These are phyloP conservation scores for Lophochroa leadbeateri DNA, from an alignment of 2,113 vertebrate species.

Conservation along the genomic window DNA sequence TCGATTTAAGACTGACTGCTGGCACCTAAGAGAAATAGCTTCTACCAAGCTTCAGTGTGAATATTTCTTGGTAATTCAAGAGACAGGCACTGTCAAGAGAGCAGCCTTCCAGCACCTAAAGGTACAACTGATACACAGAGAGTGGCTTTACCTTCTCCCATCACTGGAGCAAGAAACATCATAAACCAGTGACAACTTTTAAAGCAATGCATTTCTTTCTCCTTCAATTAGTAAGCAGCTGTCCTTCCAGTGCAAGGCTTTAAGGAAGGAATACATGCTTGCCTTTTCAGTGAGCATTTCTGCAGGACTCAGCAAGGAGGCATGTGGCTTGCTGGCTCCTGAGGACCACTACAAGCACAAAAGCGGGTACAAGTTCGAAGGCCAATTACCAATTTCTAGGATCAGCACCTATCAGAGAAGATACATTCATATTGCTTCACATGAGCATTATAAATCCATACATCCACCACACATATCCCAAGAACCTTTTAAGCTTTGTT, in stretches of 20 bases:
- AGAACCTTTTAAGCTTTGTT: not conserved
- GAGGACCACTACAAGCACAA: not conserved
- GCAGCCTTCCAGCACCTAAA: not conserved
- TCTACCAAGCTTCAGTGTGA: not conserved
- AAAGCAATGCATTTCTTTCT: not conserved
- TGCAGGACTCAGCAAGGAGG: not conserved
- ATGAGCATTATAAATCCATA: not conserved
- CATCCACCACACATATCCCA: accelerated
- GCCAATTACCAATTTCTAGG: not conserved
- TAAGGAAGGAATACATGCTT: not conserved
- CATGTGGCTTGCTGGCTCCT: not conserved
- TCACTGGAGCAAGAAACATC: not conserved
- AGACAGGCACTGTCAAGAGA: not conserved
- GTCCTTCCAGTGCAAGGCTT: not conserved
- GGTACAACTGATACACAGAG: not conserved
- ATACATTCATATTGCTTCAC: not conserved
- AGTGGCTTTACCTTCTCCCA: not conserved
- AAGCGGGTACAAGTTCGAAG: not conserved
- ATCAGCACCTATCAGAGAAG: not conserved
- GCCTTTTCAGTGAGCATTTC: not conserved
- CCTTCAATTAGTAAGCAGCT: not conserved
- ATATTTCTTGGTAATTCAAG: not conserved
- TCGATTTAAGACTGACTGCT: not conserved
- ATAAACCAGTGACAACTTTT: not conserved
- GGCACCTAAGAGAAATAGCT: not conserved